Percentiles rank a stretch among this genome's conserved stretches.
phyloP scores from a whole-genome alignment of 2,888 invertebrate species.

The Cantharis rustica region DNA sequence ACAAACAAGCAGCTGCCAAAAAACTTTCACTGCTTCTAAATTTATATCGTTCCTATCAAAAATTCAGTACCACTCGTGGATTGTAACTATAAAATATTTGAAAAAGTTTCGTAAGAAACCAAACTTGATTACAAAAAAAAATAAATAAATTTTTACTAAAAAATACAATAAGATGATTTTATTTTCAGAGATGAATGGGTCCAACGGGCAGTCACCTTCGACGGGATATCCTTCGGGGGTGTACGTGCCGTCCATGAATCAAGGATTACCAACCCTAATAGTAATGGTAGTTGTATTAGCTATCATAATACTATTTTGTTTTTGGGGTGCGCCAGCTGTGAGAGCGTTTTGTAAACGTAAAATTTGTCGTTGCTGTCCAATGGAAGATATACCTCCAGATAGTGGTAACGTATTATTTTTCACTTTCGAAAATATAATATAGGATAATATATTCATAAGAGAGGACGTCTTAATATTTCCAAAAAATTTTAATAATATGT shows the following conservation, averaged over 20 bases:
- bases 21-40: not conserved
- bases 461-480: not conserved
- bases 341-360: slow-evolving; percentile 56
- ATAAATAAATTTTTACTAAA: too few species aligned
- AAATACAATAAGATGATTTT: not conserved
- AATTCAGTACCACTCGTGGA: not conserved
- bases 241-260: slow-evolving; percentile 40
- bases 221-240: slow-evolving; percentile 45
- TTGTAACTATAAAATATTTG: not conserved
- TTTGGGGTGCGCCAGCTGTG: slow-evolving; percentile 64
- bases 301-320: slow-evolving; percentile 63
- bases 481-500: not conserved
- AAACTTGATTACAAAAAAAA: too few species aligned
- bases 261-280: slow-evolving; percentile 59
- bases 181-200: slow-evolving; percentile 15
- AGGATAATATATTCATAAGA: too few species aligned
- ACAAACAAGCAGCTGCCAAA: not conserved
- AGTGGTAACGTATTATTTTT: slow-evolving; percentile 40
- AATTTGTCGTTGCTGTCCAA: slow-evolving; percentile 56
- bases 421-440: not conserved
- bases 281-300: slow-evolving; percentile 63
- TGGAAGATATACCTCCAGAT: slow-evolving; percentile 54
- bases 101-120: not conserved
- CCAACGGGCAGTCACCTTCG: not conserved
- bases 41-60: not conserved